Evolutionary conservation across 2,888 invertebrate genomes (phyloP).

Genomic region (Drosophila pseudotalamancana): DNA sequence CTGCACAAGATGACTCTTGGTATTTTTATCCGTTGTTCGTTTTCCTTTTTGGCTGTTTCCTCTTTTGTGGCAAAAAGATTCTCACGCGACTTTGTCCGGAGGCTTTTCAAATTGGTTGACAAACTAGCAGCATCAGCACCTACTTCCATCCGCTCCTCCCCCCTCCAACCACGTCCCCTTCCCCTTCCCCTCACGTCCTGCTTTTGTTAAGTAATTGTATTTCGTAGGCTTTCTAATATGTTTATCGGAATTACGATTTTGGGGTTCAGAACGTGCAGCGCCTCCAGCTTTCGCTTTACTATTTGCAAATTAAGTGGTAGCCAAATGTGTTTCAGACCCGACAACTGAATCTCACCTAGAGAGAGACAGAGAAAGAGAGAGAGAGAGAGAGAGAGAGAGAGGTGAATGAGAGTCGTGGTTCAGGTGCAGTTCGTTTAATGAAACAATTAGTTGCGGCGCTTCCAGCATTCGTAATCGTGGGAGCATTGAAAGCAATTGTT

Average conservation of each 20-base stretch:
- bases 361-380: conserved; percentile 12
- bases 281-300: conserved; percentile 50
- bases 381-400: background rate
- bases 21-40: conserved; percentile 1
- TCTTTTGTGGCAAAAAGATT: conserved; percentile 56
- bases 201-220: conserved; percentile 62
- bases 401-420: conserved; percentile 34
- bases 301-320: conserved; percentile 71
- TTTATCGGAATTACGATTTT: conserved; percentile 50
- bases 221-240: conserved; percentile 63
- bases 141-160: conserved; percentile 12
- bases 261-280: conserved; percentile 59
- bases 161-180: too few relatives aligned
- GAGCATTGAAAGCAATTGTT: conserved; percentile 35
- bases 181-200: background rate
- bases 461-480: conserved; percentile 51
- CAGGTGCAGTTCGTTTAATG: conserved; percentile 42
- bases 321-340: conserved; percentile 51
- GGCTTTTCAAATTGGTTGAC: conserved; percentile 72
- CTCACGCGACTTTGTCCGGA: conserved; percentile 67
- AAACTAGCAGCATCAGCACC: conserved; percentile 67
- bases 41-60: conserved; percentile 21
- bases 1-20: background rate
- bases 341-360: conserved; percentile 29
- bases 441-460: conserved; percentile 54